A percentile compares a stretch with the other conserved stretches of the same genome.
Evolutionary conservation across 2,888 invertebrate genomes (phyloP).

Genomic region (Osmoderma eremita): DNA sequence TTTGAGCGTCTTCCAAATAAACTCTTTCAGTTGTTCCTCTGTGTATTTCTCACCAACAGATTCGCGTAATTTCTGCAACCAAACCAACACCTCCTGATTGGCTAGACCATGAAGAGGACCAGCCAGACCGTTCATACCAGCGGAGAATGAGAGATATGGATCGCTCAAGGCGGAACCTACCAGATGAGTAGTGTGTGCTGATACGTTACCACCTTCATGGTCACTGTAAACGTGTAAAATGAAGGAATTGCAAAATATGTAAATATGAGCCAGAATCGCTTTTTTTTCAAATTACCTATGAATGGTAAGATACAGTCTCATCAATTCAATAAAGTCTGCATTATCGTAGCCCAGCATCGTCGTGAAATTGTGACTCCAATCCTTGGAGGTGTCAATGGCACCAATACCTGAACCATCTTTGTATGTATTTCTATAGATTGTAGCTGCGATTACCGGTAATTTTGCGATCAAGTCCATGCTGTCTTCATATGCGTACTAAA

Average conservation of each 20-base stretch:
- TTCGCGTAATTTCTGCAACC: constrained; percentile 89
- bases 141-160: constrained; percentile 91
- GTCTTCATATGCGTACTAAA: constrained; percentile 85
- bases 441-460: constrained; percentile 91
- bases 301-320: constrained; percentile 93
- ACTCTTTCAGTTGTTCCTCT: constrained; percentile 93
- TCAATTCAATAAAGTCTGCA: constrained; percentile 85
- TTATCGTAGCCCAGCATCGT: constrained; percentile 91
- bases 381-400: constrained; percentile 87
- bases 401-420: constrained; percentile 87
- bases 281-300: constrained; percentile 69
- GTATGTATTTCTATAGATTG: constrained; percentile 91
- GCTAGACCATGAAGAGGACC: constrained; percentile 96
- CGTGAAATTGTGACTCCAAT: constrained; percentile 94
- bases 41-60: constrained; percentile 87
- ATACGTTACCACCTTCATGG: constrained; percentile 97
- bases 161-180: constrained; percentile 95
- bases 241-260: neutral
- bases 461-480: constrained; percentile 95
- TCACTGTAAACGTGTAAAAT: constrained; percentile 71
- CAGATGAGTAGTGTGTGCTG: constrained; percentile 93
- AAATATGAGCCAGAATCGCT: no score
- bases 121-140: constrained; percentile 93
- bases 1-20: constrained; percentile 97
- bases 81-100: constrained; percentile 93